These are phyloP conservation scores for Coregonus suidteri DNA, from an alignment of 2,797 vertebrate species.

Conservation along the genomic window DNA sequence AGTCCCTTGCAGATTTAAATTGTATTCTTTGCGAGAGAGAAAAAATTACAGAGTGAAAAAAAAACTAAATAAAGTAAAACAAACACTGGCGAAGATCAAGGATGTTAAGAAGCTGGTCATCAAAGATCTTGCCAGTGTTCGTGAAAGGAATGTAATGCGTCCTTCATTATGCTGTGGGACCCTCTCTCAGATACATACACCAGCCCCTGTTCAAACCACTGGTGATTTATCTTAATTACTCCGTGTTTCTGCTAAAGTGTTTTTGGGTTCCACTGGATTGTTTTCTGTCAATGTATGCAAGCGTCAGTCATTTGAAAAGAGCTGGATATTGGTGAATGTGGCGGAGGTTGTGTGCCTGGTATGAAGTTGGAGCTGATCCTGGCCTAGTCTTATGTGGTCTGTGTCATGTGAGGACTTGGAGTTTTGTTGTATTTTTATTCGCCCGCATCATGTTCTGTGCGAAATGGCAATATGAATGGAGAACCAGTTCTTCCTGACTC, in stretches of 20 bases:
- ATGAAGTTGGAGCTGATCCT: too few relatives aligned
- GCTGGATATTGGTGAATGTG: background rate
- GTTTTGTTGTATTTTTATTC: background rate
- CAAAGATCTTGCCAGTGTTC: conserved; percentile 60
- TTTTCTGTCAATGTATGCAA: background rate
- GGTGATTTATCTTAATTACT: background rate
- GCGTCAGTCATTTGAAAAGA: background rate
- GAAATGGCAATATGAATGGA: background rate
- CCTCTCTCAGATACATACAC: conserved; percentile 31
- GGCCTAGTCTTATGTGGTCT: too few relatives aligned
- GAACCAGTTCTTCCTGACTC: background rate
- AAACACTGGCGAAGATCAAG: conserved; percentile 76
- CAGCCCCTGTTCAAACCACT: conserved; percentile 26
- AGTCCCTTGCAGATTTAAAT: conserved; percentile 46
- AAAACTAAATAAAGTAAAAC: conserved; percentile 75
- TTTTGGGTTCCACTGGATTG: background rate
- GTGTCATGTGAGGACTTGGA: background rate
- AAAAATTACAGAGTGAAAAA: conserved; percentile 28
- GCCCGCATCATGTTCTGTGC: background rate
- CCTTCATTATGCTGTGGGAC: conserved; percentile 35
- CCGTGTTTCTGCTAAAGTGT: background rate
- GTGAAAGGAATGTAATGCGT: conserved; percentile 63
- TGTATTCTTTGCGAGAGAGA: too few relatives aligned
- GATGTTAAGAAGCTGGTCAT: conserved; percentile 68
- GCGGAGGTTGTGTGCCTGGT: too few relatives aligned